phyloP scores from a whole-genome alignment of 53 echinoderm and acorn worm species.

The Paracentrotus lividus region DNA sequence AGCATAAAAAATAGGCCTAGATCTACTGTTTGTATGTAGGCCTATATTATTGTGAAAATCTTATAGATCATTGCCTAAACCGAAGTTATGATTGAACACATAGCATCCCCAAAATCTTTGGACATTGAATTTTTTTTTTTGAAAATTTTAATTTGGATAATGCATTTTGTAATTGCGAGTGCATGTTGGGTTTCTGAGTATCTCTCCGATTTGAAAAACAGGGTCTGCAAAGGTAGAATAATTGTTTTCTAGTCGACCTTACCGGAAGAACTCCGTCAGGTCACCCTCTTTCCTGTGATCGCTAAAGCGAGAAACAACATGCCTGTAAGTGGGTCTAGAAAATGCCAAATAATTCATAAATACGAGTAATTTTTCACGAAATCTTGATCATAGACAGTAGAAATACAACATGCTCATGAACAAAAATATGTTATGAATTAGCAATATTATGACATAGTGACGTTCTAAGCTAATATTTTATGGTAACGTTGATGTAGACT shows the following conservation, averaged over 20 bases:
- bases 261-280: slow-evolving; percentile 38
- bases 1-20: no score
- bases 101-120: no score
- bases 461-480: not conserved
- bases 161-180: no score
- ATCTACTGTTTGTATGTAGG: no score
- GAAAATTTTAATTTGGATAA: no score
- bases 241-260: not conserved
- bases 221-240: not conserved
- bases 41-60: no score
- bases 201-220: not conserved
- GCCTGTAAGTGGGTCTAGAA: slow-evolving; percentile 77
- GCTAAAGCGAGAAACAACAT: slow-evolving; percentile 72
- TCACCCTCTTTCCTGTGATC: slow-evolving; percentile 77
- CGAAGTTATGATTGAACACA: no score
- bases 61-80: no score
- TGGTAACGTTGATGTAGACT: not conserved
- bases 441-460: not conserved
- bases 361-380: not conserved
- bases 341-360: not conserved
- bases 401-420: not conserved
- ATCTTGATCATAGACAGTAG: not conserved
- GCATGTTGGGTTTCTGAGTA: no score
- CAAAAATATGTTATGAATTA: not conserved
- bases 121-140: no score